Evolutionary conservation across 2,888 invertebrate genomes (phyloP), one percentile per base, ranked within the genome.

Genomic region (Apotomis capreana): DNA sequence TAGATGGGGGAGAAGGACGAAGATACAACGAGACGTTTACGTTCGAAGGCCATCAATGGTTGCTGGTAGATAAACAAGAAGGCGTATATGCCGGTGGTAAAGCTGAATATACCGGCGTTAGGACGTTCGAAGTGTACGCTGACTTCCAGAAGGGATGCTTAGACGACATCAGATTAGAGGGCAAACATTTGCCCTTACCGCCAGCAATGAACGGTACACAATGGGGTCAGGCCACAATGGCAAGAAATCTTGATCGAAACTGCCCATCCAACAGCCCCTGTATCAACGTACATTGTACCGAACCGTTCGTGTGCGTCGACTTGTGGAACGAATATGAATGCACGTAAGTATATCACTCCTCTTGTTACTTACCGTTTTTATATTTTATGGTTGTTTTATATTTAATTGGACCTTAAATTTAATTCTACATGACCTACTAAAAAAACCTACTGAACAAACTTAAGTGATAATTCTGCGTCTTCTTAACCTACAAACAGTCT

Each of bases 281-380:
- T 86, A 97, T 97, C 78, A 97, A 98, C 87, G 97, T 98, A 54
- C 97, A 98, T 83, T 99, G 99, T 85, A 97, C 97, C 0, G 97
- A 97, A 83, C 98, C 97, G 10, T 98, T 98, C 88, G 98, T 98
- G 83, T 99, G 98, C 91, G 97, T 98, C 76, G 99, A 98, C 91
- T 95, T 99, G 12, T 99, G 99, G 99, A 99, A 99, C 89, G 97
- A 98, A 90, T 98, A 98, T 84, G 98, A 99, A 89, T 99, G 99
- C 98, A 98, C 98, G 98, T 99, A 93, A 96, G 98, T 96, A 86
- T 80, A 74, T 68, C 40, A 52, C 15, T 36, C 8, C 12, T 57
- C 0, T 55, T 64, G 12, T 44, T 9, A 44, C 4, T 9, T 40
- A 15, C 58, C 26, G 26, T 26, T 26, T 58, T 36, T 3, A 52